Evolutionary conservation across 2,113 vertebrate genomes (phyloP), one percentile per base, ranked within the genome.

Genomic region (Clinocottus analis): DNA sequence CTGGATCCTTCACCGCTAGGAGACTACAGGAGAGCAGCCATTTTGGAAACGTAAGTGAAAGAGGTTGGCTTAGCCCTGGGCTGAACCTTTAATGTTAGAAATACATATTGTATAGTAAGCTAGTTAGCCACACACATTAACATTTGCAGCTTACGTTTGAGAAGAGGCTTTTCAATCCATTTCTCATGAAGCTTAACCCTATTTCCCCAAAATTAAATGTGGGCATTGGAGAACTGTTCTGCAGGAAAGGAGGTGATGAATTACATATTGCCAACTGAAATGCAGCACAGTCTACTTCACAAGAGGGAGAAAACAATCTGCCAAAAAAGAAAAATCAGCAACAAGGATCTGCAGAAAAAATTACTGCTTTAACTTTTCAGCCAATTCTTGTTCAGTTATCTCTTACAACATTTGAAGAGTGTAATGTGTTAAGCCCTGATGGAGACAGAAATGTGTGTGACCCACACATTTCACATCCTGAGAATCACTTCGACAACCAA

Each of bases 401-500:
- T 61, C 58, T 67, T 59, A 43, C 53, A 81, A 53, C 16, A 45
- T 58, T 82, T 80, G 53, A 39, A 75, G 67, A 78, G 56, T 5
- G 41, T 37, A 45, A 47, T 23, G 60, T 65, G 68, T 75, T 47
- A 77, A 83, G 49, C 45, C 33, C 43, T 68, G 66, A 76, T 43
- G 60, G 71, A 41, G 66, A 70, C 47, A 17, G 31, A 79, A 74
- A 82, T 45, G 25, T 56, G 45, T 45, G 27, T 51, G 69, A 72
- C 58, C 1, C 43, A 71, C 58, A 56, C 55, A 71, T 60, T 74
- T 80, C 69, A 74, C 70, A 86, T 79, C 73, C 9, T 14, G 43
- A 56, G 23, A 81, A 63, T 79, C 58, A 37, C 64, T 80, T n/a
- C 41, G 64, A 80, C 77, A 67, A 76, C 70, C 71, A 51, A 72